A percentile compares a stretch with the other conserved stretches of the same genome.
Conservation (phyloP, 2,888 invertebrate species). For the Creontiades dilutus region DNA sequence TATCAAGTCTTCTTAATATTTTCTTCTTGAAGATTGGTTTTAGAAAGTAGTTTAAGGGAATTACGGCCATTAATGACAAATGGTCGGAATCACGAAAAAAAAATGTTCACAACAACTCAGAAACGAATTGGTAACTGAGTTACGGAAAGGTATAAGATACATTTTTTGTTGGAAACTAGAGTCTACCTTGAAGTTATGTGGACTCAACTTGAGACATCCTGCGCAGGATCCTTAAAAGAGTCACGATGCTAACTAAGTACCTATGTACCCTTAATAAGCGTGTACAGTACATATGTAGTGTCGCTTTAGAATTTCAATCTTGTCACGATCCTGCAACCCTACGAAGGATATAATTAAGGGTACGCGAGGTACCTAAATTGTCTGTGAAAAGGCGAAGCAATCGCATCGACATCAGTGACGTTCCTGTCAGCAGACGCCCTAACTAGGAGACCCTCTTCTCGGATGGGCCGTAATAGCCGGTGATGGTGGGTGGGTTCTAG, state of each 20-base stretch:
- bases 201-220: no score
- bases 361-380: conserved; percentile 21
- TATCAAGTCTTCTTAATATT: no score
- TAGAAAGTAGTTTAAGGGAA: no score
- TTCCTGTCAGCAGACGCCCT: conserved; percentile 7
- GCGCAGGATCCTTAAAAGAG: background rate
- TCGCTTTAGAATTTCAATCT: background rate
- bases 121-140: no score
- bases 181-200: no score
- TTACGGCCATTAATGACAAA: no score
- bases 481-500: conserved; percentile 14
- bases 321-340: background rate
- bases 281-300: background rate
- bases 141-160: no score
- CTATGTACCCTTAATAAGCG: no score
- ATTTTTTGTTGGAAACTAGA: no score
- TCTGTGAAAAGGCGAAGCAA: background rate
- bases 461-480: background rate
- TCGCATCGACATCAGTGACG: background rate
- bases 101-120: no score
- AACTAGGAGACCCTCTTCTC: background rate
- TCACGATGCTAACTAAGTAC: background rate
- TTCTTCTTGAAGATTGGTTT: no score
- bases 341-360: background rate
- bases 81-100: no score